A percentile compares a stretch with the other conserved stretches of the same genome.
Conservation (phyloP, 1,140 invertebrate genomes). For the Drosophila jambulina region DNA sequence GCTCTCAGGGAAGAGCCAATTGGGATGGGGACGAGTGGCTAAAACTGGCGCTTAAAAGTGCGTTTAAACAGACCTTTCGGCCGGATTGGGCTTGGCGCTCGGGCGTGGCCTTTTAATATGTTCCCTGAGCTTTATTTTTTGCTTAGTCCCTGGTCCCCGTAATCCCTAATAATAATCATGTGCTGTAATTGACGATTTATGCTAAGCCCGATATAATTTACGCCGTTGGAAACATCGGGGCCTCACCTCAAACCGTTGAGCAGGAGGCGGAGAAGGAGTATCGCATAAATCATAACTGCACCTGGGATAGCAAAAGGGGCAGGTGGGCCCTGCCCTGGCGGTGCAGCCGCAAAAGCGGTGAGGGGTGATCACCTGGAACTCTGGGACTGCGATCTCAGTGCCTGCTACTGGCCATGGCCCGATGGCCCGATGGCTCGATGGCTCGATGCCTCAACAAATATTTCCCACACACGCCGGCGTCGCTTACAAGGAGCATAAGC, state of each 20-base stretch:
- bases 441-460: constrained; percentile 51
- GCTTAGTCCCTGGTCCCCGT: constrained; percentile 43
- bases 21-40: constrained; percentile 30
- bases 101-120: constrained; percentile 63
- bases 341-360: not conserved
- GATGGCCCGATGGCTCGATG: constrained; percentile 33
- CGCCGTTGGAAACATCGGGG: constrained; percentile 72
- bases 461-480: constrained; percentile 72
- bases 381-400: constrained; percentile 17
- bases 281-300: constrained; percentile 80
- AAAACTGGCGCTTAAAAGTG: constrained; percentile 77
- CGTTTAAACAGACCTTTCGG: constrained; percentile 63
- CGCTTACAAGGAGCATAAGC: constrained; percentile 48
- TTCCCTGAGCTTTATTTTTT: constrained; percentile 12
- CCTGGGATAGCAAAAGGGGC: constrained; percentile 54
- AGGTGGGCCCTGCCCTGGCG: constrained; percentile 1
- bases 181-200: constrained; percentile 82
- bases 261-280: constrained; percentile 27
- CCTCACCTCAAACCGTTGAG: constrained; percentile 54
- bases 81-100: constrained; percentile 76
- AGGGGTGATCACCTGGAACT: constrained; percentile 26
- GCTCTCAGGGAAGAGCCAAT: constrained; percentile 29
- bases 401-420: constrained; percentile 59
- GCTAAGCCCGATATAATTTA: constrained; percentile 82
- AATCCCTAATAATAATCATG: constrained; percentile 82